A percentile compares a stretch with the other conserved stretches of the same genome.
phyloP scores from a whole-genome alignment of 2,113 vertebrate species.

The Misgurnus mizolepis region DNA sequence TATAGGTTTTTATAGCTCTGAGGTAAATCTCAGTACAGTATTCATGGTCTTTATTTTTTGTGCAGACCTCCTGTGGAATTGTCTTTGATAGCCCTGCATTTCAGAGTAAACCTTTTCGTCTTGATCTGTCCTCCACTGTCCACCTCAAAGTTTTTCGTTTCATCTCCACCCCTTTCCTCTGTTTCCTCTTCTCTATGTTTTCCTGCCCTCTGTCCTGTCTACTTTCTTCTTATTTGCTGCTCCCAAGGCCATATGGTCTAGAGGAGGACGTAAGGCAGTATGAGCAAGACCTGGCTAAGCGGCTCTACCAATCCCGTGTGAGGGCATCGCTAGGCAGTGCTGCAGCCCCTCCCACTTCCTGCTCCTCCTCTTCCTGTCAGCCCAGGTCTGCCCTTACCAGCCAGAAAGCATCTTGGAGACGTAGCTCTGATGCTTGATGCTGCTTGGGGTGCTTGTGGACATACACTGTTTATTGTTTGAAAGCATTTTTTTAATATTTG shows the following conservation, averaged over 20 bases:
- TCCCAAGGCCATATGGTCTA: constrained; percentile 80
- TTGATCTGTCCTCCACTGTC: constrained; percentile 51
- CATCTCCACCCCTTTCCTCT: constrained; percentile 63
- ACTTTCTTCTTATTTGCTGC: constrained; percentile 58
- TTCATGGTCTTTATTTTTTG: background rate
- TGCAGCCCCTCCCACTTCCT: constrained; percentile 63
- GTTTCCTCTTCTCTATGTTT: constrained; percentile 42
- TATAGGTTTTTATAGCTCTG: background rate
- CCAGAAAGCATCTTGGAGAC: constrained; percentile 72
- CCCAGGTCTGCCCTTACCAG: constrained; percentile 78
- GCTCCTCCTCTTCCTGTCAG: constrained; percentile 74
- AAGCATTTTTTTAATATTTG: background rate
- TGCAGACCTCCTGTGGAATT: background rate
- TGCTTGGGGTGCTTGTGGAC: constrained; percentile 62
- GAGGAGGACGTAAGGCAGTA: constrained; percentile 92
- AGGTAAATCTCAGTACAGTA: background rate
- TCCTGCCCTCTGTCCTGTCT: constrained; percentile 43
- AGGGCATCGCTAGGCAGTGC: constrained; percentile 75
- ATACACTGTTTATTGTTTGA: constrained; percentile 21
- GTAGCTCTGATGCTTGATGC: constrained; percentile 50
- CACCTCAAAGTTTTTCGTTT: constrained; percentile 65
- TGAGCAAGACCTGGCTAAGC: constrained; percentile 92
- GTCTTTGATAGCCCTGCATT: constrained; percentile 39
- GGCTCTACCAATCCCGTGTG: constrained; percentile 88
- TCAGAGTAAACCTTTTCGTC: constrained; percentile 45